Evolutionary conservation across 2,113 vertebrate species (phyloP).

Genomic region (Fulica atra): DNA sequence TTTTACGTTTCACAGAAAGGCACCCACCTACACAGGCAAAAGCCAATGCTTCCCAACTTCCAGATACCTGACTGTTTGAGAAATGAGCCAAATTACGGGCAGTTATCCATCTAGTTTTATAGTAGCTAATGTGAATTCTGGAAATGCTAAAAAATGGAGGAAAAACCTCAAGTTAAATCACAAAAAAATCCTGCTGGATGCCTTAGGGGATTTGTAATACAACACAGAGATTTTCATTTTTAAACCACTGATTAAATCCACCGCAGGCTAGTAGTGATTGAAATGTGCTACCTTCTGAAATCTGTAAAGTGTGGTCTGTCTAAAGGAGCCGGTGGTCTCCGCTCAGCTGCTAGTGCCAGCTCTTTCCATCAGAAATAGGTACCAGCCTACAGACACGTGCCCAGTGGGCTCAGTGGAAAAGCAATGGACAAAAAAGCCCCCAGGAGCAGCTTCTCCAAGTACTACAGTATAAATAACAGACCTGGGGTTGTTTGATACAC

Average conservation of each 20-base stretch:
- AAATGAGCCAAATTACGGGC: not conserved
- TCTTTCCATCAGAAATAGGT: not conserved
- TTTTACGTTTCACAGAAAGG: not conserved
- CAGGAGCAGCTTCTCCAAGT: not conserved
- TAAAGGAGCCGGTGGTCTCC: not conserved
- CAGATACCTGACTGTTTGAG: not conserved
- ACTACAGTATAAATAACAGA: not conserved
- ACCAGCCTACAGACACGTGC: fast-evolving
- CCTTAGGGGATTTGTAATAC: not conserved
- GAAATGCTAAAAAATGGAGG: not conserved
- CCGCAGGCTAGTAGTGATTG: not conserved
- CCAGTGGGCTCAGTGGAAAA: not conserved
- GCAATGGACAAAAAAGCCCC: not conserved
- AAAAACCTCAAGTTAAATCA: not conserved
- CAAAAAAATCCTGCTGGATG: not conserved
- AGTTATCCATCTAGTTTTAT: not conserved
- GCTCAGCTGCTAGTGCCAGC: not conserved
- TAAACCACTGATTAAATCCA: not conserved
- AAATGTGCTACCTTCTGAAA: not conserved
- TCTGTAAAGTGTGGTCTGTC: not conserved
- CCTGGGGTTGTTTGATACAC: not conserved
- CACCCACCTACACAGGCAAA: not conserved
- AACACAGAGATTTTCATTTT: not conserved
- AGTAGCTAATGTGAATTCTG: not conserved
- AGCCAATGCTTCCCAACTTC: not conserved